Evolutionary conservation across 2,113 vertebrate species (phyloP).

Genomic region (Sprattus sprattus): DNA sequence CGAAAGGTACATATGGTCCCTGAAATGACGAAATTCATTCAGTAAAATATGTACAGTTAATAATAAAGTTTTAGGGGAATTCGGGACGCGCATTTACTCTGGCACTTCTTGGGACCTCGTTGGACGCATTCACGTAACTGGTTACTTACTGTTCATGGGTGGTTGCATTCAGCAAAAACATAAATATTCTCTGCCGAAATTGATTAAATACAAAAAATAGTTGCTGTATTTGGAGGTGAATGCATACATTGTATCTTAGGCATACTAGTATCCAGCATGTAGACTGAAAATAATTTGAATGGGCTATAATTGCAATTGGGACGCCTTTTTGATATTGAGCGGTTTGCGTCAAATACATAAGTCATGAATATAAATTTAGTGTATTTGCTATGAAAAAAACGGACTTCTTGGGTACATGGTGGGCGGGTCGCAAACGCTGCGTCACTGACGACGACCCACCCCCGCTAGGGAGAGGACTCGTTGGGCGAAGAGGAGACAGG

Average conservation of each 20-base stretch:
- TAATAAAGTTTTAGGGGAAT: not conserved
- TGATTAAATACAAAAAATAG: not conserved
- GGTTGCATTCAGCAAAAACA: not conserved
- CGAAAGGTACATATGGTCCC: not conserved
- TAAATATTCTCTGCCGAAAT: not conserved
- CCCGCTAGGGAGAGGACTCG: conserved; percentile 26
- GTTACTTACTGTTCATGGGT: not conserved
- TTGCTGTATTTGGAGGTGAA: not conserved
- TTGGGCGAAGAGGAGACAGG: conserved; percentile 34
- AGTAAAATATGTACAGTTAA: not conserved
- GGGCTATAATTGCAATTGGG: not conserved
- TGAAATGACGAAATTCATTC: not conserved
- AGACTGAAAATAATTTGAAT: no score
- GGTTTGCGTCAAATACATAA: not conserved
- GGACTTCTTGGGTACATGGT: not conserved
- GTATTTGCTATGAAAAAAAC: not conserved
- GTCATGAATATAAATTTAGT: not conserved
- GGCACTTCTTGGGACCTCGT: not conserved
- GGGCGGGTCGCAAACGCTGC: not conserved
- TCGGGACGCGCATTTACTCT: not conserved
- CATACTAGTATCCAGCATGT: no score
- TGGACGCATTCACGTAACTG: not conserved
- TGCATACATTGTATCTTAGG: not conserved
- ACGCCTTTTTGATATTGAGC: not conserved
- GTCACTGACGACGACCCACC: conserved; percentile 40